These are phyloP conservation scores for Pogonomyrmex californicus DNA, from an alignment of 1,140 invertebrate genomes.

Conservation along the genomic window DNA sequence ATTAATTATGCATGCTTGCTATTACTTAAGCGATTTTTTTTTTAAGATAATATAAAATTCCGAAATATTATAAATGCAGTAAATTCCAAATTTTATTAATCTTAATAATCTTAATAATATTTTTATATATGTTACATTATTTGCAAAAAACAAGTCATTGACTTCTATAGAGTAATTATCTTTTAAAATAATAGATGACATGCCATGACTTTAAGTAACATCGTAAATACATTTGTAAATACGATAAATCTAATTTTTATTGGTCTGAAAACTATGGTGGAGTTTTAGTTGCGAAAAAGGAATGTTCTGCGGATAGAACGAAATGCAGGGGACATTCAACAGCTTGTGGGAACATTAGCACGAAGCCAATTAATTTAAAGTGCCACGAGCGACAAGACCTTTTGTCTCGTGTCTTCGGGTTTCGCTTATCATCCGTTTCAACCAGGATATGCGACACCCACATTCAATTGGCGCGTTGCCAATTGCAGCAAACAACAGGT, in stretches of 20 bases:
- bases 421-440: slow-evolving; percentile 70
- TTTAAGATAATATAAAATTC: background rate
- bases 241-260: background rate
- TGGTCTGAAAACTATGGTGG: background rate
- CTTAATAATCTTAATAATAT: background rate
- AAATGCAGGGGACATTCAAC: slow-evolving; percentile 31
- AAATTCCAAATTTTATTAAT: background rate
- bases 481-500: slow-evolving; percentile 79
- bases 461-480: slow-evolving; percentile 75
- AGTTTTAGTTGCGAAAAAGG: background rate
- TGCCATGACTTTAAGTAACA: background rate
- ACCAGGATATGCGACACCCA: slow-evolving; percentile 75
- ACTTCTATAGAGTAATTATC: too few species aligned
- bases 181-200: slow-evolving; percentile 14
- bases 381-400: slow-evolving; percentile 53
- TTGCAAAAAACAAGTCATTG: background rate
- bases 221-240: background rate
- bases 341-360: slow-evolving; percentile 42
- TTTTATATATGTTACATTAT: background rate
- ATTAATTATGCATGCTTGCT: background rate
- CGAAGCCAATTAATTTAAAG: slow-evolving; percentile 56
- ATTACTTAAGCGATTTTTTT: background rate
- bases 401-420: slow-evolving; percentile 63
- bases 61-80: slow-evolving; percentile 19
- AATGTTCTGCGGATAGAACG: slow-evolving; percentile 2